These are phyloP conservation scores for Ostrea denselamellosa DNA, from an alignment of 1,140 invertebrate species.

Conservation along the genomic window DNA sequence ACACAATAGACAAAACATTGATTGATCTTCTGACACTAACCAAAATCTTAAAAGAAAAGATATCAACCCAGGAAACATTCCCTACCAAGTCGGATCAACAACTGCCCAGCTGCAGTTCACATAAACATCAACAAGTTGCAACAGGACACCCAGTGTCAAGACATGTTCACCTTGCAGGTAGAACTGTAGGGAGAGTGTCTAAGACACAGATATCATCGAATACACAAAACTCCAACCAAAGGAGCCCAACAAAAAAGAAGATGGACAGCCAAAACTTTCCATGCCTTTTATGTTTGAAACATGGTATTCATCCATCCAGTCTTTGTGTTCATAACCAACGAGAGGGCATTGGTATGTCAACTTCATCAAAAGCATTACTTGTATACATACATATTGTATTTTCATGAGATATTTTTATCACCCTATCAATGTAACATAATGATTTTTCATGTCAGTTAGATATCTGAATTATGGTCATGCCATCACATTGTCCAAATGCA, in stretches of 20 bases:
- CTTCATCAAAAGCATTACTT: not conserved
- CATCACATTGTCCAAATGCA: no score
- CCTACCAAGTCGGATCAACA: not conserved
- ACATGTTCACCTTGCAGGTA: not conserved
- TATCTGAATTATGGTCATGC: no score
- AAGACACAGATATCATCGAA: not conserved
- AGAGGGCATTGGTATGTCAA: not conserved
- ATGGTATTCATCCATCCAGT: not conserved
- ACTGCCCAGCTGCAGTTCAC: not conserved
- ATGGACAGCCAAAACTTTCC: not conserved
- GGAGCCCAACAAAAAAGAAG: not conserved
- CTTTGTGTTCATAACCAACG: not conserved
- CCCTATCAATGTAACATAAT: no score
- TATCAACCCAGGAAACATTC: not conserved
- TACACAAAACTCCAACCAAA: not conserved
- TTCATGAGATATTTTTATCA: no score
- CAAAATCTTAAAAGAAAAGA: constrained; percentile 7
- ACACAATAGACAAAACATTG: not conserved
- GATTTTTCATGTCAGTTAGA: no score
- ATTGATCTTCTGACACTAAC: not conserved
- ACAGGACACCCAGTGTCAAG: not conserved
- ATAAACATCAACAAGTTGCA: not conserved
- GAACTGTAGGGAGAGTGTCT: not conserved
- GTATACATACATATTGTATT: not conserved
- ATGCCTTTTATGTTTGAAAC: not conserved